Base-by-base conservation (phyloP, 2,888 invertebrate genomes). In the Drosophila emarginata region DNA sequence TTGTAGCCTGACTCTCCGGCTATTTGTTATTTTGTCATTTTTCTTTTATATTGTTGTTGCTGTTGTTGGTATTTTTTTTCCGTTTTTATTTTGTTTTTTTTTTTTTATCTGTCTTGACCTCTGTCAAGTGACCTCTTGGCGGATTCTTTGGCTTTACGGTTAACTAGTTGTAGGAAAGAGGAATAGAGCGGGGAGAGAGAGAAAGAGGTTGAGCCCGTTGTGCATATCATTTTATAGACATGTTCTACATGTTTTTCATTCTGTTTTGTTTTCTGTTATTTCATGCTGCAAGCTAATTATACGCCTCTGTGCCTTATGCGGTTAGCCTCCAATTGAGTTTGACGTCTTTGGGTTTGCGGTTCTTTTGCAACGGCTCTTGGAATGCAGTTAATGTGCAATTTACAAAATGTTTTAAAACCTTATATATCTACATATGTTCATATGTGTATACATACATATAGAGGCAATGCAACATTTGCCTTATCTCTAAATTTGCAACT, bases 261-360 rank as follows among this genome's bases (percentile, higher is more conserved):
- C 21, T 56, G 36, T 61, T 67, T 57, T 67, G 53, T 54, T 63
- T 75, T 54, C 66, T 66, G 74, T 66, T 69, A 74, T 61, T 69
- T 69, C 74, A 84, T 77, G 85, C 76, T 82, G 80, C 82, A 87
- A 86, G 82, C 88, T 83, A 83, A 83, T 83, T 83, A 87, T 67
- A 83, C 82, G 82, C 83, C 88, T 87, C 77, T 87, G 74, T 83
- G 82, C 76, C 67, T 85, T 87, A 87, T 85, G 87, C 85, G 87
- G 78, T 78, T 56, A 58, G 40, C 40, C 39, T 59, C 28, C 58
- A 36, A 54, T 64, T 28, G 40, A 36, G 59, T 37, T 12, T 18
- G 11, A 32, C 32, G 32, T 32, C 32, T 32, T 32, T 21, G 15
- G 61, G 37, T 52, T 37, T 87, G 87, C 81, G 79, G 87, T 87